Base-by-base conservation (phyloP, 2,113 vertebrate genomes). In the Mustelus asterias region DNA sequence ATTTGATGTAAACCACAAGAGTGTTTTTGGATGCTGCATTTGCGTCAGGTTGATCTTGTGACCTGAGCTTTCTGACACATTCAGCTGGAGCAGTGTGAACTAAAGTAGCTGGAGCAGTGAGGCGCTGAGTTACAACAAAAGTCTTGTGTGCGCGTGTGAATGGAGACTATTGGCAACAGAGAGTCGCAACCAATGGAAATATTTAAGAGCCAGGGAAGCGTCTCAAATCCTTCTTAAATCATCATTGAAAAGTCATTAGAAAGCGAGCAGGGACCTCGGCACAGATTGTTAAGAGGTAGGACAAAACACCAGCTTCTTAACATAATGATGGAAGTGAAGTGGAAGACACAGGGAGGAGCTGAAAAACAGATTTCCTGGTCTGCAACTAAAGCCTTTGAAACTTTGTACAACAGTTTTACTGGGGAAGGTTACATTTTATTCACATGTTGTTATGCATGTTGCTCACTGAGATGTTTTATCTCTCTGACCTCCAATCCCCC, bases 271-370 rank as follows among this genome's bases (percentile, higher is more conserved):
- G 97, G 96, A 97, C 97, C 97, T 96, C 96, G 96, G 97, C 96
- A 97, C 98, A 98, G 98, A 98, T 98, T 98, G 98, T 97, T 96
- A 95, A 96, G 96, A 96, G 96, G 97, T 96, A 96, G 96, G 96
- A 97, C 97, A 98, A 98, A 98, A 97, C 97, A 97, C 97, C 95
- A 97, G 97, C 98, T 97, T 97, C 96, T 63, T 60, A 96, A 96
- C 97, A 99, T 98, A 99, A 99, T 98, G 98, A 97, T 98, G 97
- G 98, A 97, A 98, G 97, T 98, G 98, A 98, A 97, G 97, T 98
- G 98, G 98, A 98, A 98, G 97, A 96, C 96, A 96, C 96, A 96
- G 97, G 98, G 98, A 97, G 97, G 98, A 96, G 96, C 97, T 97
- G 97, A 96, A 96, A 97, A 98, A 97, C 98, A 98, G 98, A 98